These are phyloP conservation scores for Parus major DNA, from an alignment of 2,113 vertebrate species.

Conservation along the genomic window DNA sequence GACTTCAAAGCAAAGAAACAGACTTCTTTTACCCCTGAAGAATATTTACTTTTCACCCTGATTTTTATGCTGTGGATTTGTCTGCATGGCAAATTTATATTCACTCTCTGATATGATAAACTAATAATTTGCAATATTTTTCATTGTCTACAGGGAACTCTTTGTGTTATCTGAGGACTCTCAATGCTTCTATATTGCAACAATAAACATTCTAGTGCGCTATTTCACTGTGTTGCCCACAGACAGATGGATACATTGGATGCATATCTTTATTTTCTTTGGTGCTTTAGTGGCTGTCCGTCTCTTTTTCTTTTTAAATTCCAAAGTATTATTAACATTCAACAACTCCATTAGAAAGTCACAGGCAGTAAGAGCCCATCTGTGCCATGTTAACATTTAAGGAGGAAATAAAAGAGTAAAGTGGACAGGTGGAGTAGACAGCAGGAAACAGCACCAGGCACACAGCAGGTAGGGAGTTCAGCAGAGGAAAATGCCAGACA, in stretches of 20 bases:
- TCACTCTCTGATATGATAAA: not conserved
- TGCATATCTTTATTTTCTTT: slow-evolving; percentile 28
- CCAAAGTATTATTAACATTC: slow-evolving; percentile 50
- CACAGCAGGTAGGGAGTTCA: slow-evolving; percentile 49
- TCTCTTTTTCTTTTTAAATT: slow-evolving; percentile 40
- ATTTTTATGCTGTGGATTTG: not conserved
- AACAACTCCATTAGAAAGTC: slow-evolving; percentile 61
- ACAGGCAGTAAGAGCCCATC: slow-evolving; percentile 51
- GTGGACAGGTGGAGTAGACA: slow-evolving; percentile 59
- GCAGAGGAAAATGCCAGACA: slow-evolving; percentile 52
- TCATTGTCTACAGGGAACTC: not conserved
- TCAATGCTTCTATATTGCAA: not conserved
- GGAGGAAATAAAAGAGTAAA: slow-evolving; percentile 65
- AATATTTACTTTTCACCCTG: not conserved
- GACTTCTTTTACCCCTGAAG: not conserved
- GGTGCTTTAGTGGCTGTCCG: not conserved
- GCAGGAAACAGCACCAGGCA: slow-evolving; percentile 47
- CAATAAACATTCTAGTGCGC: not conserved
- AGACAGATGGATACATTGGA: not conserved
- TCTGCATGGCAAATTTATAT: not conserved
- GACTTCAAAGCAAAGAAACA: not conserved
- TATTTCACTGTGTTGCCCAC: not conserved
- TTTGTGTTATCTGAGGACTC: not conserved
- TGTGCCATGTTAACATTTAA: slow-evolving; percentile 63
- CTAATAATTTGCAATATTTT: not conserved